Base-by-base conservation (phyloP, 2,888 invertebrate genomes). In the Erebia palarica region DNA sequence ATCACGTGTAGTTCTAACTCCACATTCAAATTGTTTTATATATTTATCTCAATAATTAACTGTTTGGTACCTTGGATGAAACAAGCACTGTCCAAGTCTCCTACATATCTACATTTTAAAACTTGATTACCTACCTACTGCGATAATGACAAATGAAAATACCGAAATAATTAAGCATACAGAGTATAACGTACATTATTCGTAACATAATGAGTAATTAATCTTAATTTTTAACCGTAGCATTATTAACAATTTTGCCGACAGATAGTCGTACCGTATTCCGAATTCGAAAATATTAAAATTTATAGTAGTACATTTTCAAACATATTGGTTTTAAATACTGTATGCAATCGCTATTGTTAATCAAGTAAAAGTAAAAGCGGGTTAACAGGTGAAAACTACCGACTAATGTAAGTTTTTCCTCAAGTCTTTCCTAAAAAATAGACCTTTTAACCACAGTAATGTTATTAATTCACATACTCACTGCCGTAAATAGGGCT, bases 151-250 rank as follows among this genome's bases (percentile, higher is more conserved):
- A 66, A 63, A 63, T 14, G 49, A 47, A 18, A 18, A 63, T 14
- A 63, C 18, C 11, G 21, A 47, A 47, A 44, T 65, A n/a, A 36
- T 53, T 55, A 16, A 16, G n/a, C 84, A 82, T 80, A 82, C 27
- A 16, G 10, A 55, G 18, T 0, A 16, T 14, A 83, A 42, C 18
- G 18, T 47, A 61, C 44, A 61, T 61, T 44, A 47, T 18, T 47
- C 61, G 61, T 47, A 16, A 8, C 47, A 61, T 18, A 61, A 44
- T 61, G 47, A 61, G 61, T 18, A 47, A 21, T 61, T 18, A 61
- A 61, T 61, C 61, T 61, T 61, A 61, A 61, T 61, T 47, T 61
- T 61, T 47, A 47, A 47, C 13, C 61, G 14, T 2, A 13, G 4
- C 11, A 18, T 61, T 47, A 61, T 47, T 61, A 42, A 61, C 47